Evolutionary conservation across 2,888 invertebrate genomes (phyloP), one percentile per base, ranked within the genome.

Genomic region (Drosophila anomelani): DNA sequence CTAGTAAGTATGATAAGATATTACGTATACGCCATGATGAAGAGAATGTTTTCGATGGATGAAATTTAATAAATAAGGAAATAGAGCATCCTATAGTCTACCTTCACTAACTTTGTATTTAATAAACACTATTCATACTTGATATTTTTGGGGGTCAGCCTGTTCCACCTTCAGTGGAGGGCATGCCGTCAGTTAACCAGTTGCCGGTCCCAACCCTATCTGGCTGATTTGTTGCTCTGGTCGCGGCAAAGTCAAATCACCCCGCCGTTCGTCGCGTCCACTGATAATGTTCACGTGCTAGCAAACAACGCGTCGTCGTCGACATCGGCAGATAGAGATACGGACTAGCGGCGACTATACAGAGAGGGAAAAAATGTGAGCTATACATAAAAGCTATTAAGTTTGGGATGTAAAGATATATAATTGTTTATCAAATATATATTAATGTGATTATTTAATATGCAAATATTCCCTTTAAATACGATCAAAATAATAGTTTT

Each of bases 211-310:
- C 49, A 49, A 64, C 29, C 43, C 64, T 51, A 66, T 66, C 64
- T 47, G 46, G 20, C 7, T 49, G 39, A 26, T 47, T 62, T 47
- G 63, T 15, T 26, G 63, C 39, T 39, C 47, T 66, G 66, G 64
- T 66, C 64, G 64, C 66, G 46, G 36, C 67, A 67, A 67, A 67
- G 67, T 67, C 64, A 66, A 66, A 66, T 41, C 7, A 26, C 32
- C 46, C 70, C 66, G 53, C 41, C 44, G 32, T 15, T 17, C 39
- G 41, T 5, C 64, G 64, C 58, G 66, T 57, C 59, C 54, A 53
- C 54, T 84, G 81, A 81, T 79, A 72, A 61, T 51, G 73, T 81
- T 81, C 85, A 87, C 82, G 82, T 82, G 85, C 71, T 44, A 53
- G 47, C 62, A 38, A 54, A 53, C 29, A 69, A 26, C 49, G 58